Evolutionary conservation across 30 jellyfish, hydroid and myxozoan species (phyloP), one percentile per base, ranked within the genome.

Genomic region (Hydractinia symbiolongicarpus): DNA sequence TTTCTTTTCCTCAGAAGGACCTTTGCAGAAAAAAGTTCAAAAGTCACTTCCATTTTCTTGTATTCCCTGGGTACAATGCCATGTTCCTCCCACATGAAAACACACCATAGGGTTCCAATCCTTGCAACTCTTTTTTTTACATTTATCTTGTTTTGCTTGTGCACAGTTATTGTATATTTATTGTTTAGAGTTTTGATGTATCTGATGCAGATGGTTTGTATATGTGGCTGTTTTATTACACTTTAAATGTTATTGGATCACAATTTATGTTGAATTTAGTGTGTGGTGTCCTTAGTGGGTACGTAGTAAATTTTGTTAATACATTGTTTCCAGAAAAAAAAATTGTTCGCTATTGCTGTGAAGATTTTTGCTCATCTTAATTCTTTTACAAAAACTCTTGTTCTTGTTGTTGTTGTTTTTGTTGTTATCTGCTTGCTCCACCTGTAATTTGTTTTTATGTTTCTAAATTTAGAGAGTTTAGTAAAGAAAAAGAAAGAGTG

Each of bases 191-290:
- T 5, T 84, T 90, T 61, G 93, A 90, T 69, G 95, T 82, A 6
- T 70, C 53, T 5, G 93, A 90, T 55, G 82, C 77, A 72, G 15
- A 75, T 70, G 90, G 94, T 8, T 53, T 81, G 8, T 82, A 84
- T 51, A 79, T 90, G 72, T 90, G 94, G 90, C 53, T 82, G 61
- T 75, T 81, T 66, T 90, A 84, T 72, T 81, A 86, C 73, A n/a
- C 90, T 67, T 54, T 85, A 79, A 85, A 85, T 54, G 86, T 85
- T 21, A 90, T 90, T 52, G 94, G 95, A 9, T 84, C 95, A 4
- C 97, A 90, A 83, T 90, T 90, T 70, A 90, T 90, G 97, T 79
- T 90, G 88, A 90, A 90, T 72, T 88, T 90, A 9, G 97, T 90
- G 5, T 85, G 90, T 61, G 97, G 95, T 4, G 97, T 90, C 7